Evolutionary conservation across 2,888 invertebrate genomes (phyloP).

Genomic region (Eupithecia exiguata): DNA sequence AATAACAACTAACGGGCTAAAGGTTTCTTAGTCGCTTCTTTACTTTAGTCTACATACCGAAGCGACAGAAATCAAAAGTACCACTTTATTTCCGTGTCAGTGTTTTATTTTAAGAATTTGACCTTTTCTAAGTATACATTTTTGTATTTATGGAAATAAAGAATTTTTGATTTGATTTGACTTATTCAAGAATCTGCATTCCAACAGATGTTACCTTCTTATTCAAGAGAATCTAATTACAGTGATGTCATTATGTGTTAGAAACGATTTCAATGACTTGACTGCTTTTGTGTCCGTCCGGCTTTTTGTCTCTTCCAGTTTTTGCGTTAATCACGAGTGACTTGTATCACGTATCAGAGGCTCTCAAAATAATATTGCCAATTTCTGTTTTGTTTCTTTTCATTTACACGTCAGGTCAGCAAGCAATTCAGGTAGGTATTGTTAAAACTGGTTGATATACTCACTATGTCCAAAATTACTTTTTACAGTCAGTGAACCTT

Average conservation of each 20-base stretch:
- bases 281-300: slow-evolving; percentile 27
- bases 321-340: slow-evolving; percentile 29
- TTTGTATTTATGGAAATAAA: no score
- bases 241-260: slow-evolving; percentile 33
- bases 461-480: neutral
- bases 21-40: no score
- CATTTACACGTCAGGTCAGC: neutral
- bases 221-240: slow-evolving; percentile 15
- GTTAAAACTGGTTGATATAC: neutral
- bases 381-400: neutral
- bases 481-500: neutral
- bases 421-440: neutral
- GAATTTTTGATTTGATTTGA: no score
- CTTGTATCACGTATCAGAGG: slow-evolving; percentile 29
- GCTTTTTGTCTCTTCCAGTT: slow-evolving; percentile 33
- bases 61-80: no score
- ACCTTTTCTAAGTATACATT: no score
- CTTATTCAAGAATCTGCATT: neutral
- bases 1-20: no score
- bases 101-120: no score
- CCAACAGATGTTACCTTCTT: neutral
- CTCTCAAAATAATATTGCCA: slow-evolving; percentile 4
- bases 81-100: no score
- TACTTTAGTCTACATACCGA: no score
- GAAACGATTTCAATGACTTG: slow-evolving; percentile 25